Percentiles rank a stretch among this genome's conserved stretches.
Evolutionary conservation across 2,113 vertebrate genomes (phyloP).

Genomic region (Poecilia latipinna): DNA sequence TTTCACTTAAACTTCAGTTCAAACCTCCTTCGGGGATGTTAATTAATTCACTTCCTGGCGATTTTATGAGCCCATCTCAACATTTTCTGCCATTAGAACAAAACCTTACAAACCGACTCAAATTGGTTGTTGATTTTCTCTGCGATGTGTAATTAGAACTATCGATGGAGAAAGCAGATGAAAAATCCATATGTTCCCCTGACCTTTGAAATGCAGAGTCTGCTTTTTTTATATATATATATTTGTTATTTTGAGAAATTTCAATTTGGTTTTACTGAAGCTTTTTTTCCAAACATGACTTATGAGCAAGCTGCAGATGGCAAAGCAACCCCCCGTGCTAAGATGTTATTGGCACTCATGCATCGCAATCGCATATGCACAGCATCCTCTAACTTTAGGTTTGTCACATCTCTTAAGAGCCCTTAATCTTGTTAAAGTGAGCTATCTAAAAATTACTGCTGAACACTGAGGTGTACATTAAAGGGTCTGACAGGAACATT

Average conservation of each 20-base stretch:
- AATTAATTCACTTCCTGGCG: neutral
- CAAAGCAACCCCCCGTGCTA: neutral
- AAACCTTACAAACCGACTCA: conserved; percentile 30
- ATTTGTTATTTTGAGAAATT: neutral
- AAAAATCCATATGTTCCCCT: conserved; percentile 33
- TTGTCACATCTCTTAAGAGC: neutral
- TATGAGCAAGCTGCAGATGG: neutral
- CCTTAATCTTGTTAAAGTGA: neutral
- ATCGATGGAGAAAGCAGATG: conserved; percentile 18
- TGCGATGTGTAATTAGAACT: neutral
- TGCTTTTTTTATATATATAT: neutral
- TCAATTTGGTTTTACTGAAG: conserved; percentile 5
- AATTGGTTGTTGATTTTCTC: conserved; percentile 16
- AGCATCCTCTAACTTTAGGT: neutral
- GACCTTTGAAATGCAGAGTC: conserved; percentile 1
- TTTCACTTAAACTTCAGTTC: conserved; percentile 5
- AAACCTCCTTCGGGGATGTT: conserved; percentile 25
- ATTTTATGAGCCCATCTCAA: conserved; percentile 1
- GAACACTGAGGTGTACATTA: too few relatives aligned
- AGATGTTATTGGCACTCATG: neutral
- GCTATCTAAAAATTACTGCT: neutral
- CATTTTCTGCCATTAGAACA: neutral
- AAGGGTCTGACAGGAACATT: neutral
- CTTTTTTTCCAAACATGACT: neutral
- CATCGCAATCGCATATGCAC: neutral